Evolutionary conservation across 1,140 invertebrate species (phyloP).

Genomic region (Drosophila gunungcola): DNA sequence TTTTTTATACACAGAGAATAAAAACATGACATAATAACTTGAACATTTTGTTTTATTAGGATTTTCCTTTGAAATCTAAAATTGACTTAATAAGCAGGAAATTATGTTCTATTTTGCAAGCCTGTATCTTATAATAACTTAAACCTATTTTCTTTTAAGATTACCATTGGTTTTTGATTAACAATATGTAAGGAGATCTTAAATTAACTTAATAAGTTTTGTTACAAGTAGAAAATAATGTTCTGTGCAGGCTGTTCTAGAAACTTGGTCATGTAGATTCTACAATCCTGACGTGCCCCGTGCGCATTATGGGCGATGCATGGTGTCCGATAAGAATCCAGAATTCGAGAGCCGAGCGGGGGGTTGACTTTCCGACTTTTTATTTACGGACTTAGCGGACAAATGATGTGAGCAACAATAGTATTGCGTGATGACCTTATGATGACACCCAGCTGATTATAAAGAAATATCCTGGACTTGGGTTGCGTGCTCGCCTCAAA

Average conservation of each 20-base stretch:
- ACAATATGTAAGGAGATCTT: not conserved
- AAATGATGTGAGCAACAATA: constrained; percentile 57
- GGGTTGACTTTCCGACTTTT: constrained; percentile 53
- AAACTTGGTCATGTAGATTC: constrained; percentile 20
- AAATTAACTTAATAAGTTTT: not conserved
- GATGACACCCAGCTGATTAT: constrained; percentile 83
- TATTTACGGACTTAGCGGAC: constrained; percentile 31
- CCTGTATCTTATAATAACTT: too few relatives aligned
- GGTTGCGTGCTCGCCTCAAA: constrained; percentile 67
- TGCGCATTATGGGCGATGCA: constrained; percentile 77
- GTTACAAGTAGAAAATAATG: not conserved
- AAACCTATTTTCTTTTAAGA: too few relatives aligned
- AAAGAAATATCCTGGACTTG: constrained; percentile 62
- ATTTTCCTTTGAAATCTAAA: too few relatives aligned
- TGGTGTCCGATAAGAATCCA: constrained; percentile 57
- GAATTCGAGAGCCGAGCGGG: not conserved
- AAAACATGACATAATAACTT: not conserved
- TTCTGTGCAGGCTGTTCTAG: constrained; percentile 10
- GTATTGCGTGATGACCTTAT: constrained; percentile 78
- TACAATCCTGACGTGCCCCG: constrained; percentile 50
- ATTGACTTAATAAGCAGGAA: too few relatives aligned
- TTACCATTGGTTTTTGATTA: too few relatives aligned
- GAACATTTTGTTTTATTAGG: too few relatives aligned
- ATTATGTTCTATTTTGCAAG: too few relatives aligned
- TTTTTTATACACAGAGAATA: constrained; percentile 1